A percentile compares a stretch with the other conserved stretches of the same genome.
phyloP scores from a whole-genome alignment of 2,113 vertebrate genomes.

The Picathartes gymnocephalus region DNA sequence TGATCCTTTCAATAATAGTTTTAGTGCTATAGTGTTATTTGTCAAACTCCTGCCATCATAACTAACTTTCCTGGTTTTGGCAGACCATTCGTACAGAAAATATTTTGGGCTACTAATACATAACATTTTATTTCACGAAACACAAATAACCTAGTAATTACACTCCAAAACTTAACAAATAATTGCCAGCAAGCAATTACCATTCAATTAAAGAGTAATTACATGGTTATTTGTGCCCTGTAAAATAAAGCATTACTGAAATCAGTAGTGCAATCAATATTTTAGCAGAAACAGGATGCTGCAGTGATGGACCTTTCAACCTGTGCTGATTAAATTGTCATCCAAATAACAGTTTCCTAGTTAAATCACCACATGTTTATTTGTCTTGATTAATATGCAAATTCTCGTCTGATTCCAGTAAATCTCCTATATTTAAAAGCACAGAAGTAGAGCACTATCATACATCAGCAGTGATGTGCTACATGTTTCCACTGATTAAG shows the following conservation, averaged over 20 bases:
- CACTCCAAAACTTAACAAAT: constrained; percentile 70
- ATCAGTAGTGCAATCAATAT: constrained; percentile 74
- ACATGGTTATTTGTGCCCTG: constrained; percentile 73
- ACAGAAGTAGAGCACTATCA: background rate
- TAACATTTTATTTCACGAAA: constrained; percentile 65
- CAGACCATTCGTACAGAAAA: background rate
- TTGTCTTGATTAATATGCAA: constrained; percentile 77
- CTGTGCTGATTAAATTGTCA: constrained; percentile 74
- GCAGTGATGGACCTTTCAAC: constrained; percentile 70
- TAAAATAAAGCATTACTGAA: constrained; percentile 73
- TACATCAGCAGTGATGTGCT: constrained; percentile 28
- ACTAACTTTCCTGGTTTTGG: constrained; percentile 10
- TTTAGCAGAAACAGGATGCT: constrained; percentile 71
- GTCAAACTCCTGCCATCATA: background rate
- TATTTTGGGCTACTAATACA: constrained; percentile 22
- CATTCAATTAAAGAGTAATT: constrained; percentile 79
- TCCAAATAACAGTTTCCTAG: constrained; percentile 64
- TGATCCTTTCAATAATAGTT: constrained; percentile 19
- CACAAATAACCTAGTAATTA: constrained; percentile 71
- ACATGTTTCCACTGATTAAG: background rate
- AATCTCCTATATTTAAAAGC: constrained; percentile 53
- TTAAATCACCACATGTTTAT: constrained; percentile 71
- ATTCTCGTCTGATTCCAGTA: constrained; percentile 62
- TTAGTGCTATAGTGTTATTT: background rate
- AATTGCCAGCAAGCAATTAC: constrained; percentile 77